Percentiles rank a stretch among this genome's conserved stretches.
Conservation (phyloP, 2,797 vertebrate species). For the Avahi laniger region DNA sequence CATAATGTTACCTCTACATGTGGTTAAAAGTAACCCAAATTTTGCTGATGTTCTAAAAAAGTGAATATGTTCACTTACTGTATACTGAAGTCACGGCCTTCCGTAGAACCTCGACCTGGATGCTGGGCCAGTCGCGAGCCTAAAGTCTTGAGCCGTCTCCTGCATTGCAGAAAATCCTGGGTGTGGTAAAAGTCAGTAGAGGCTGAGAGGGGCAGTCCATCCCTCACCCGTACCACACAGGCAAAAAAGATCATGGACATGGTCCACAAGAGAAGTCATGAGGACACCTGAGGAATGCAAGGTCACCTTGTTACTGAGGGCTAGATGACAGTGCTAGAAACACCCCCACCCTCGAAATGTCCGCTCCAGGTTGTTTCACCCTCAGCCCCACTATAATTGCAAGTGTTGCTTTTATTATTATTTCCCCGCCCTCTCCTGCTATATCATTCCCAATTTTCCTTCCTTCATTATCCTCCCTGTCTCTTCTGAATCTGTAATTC, state of each 20-base stretch:
- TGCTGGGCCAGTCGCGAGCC: constrained; percentile 86
- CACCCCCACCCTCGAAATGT: fast-evolving
- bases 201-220: constrained; percentile 97
- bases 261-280: constrained; percentile 87
- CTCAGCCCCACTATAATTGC: background rate
- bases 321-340: background rate
- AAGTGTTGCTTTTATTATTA: background rate
- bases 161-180: constrained; percentile 92
- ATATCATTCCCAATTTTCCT: background rate
- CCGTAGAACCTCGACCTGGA: constrained; percentile 90
- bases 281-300: constrained; percentile 85
- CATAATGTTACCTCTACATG: fast-evolving
- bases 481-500: background rate
- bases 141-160: constrained; percentile 90
- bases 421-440: background rate
- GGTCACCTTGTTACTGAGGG: constrained; percentile 33
- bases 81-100: constrained; percentile 89
- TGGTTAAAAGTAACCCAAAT: background rate
- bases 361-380: background rate
- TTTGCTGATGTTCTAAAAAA: background rate
- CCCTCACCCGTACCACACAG: constrained; percentile 95
- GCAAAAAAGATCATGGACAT: constrained; percentile 98
- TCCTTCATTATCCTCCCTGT: background rate
- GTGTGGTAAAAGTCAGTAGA: constrained; percentile 96
- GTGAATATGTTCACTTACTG: constrained; percentile 86